Percentiles rank a stretch among this genome's conserved stretches.
Conservation (phyloP, 2,797 vertebrate species). For the Microtus californicus region DNA sequence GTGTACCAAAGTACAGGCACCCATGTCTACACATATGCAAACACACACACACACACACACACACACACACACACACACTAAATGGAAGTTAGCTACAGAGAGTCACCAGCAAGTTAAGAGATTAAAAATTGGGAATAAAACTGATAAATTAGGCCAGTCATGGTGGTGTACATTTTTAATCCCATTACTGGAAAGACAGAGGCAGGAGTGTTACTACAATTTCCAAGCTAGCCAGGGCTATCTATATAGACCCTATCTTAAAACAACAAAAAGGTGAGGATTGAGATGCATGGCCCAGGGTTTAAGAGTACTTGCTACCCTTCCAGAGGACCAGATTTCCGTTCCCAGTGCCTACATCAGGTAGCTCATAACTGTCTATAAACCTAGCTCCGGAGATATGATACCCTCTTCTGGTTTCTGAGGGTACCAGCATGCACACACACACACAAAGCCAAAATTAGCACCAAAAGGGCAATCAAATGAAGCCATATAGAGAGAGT, state of each 20-base stretch:
- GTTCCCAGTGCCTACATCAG: not conserved
- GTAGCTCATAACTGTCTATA: not conserved
- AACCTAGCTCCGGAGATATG: not conserved
- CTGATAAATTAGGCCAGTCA: not conserved
- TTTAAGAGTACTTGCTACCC: not conserved
- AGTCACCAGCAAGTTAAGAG: constrained; percentile 33
- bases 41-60: not conserved
- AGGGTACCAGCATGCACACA: not conserved
- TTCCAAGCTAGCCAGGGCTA: not conserved
- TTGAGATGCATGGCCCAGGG: not conserved
- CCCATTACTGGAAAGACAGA: not conserved
- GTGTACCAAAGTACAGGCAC: not conserved
- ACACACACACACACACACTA: not conserved
- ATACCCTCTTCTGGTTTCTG: not conserved
- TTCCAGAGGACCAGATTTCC: not conserved
- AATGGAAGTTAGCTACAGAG: not conserved
- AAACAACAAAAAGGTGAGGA: not conserved
- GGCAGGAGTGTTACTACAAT: not conserved
- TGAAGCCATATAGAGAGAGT: not conserved
- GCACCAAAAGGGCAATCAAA: not conserved
- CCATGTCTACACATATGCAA: not conserved
- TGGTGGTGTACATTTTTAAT: not conserved
- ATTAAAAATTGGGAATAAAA: constrained; percentile 27
- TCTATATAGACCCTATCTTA: not conserved
- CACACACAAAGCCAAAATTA: not conserved